Percentiles rank a stretch among this genome's conserved stretches.
Conservation (phyloP, 2,113 vertebrate species). For the Neodontobutis hainanensis region DNA sequence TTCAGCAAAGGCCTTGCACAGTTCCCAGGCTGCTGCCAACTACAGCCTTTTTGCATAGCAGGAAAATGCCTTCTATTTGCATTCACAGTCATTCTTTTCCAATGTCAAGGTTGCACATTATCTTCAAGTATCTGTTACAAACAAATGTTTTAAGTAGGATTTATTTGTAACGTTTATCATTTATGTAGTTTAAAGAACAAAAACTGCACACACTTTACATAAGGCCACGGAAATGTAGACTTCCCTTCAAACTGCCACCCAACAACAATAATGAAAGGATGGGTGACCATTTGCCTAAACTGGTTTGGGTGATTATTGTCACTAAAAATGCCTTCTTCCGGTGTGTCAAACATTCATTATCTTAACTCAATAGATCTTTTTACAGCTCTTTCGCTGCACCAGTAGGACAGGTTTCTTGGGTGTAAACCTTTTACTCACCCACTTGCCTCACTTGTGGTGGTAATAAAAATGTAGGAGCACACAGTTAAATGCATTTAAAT, state of each 20-base stretch:
- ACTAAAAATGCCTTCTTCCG: not conserved
- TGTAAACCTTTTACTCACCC: not conserved
- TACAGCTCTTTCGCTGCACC: too few relatives aligned
- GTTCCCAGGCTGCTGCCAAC: constrained; percentile 14
- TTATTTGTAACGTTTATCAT: too few relatives aligned
- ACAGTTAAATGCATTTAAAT: not conserved
- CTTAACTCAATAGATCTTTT: too few relatives aligned
- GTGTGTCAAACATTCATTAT: too few relatives aligned
- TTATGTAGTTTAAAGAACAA: too few relatives aligned
- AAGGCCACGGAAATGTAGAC: too few relatives aligned
- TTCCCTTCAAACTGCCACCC: too few relatives aligned
- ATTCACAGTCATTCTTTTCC: constrained; percentile 36
- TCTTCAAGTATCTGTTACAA: too few relatives aligned
- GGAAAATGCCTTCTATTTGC: constrained; percentile 52
- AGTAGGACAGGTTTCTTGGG: constrained; percentile 1
- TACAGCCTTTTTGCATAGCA: constrained; percentile 49
- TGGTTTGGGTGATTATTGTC: not conserved
- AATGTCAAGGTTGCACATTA: not conserved
- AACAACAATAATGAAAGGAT: not conserved
- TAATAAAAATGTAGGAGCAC: not conserved
- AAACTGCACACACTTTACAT: too few relatives aligned
- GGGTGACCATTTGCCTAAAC: not conserved
- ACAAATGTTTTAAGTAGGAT: too few relatives aligned
- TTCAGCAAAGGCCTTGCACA: constrained; percentile 29
- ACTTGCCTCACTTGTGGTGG: not conserved